phyloP scores from a whole-genome alignment of 2,797 vertebrate genomes.

The Anas georgica region DNA sequence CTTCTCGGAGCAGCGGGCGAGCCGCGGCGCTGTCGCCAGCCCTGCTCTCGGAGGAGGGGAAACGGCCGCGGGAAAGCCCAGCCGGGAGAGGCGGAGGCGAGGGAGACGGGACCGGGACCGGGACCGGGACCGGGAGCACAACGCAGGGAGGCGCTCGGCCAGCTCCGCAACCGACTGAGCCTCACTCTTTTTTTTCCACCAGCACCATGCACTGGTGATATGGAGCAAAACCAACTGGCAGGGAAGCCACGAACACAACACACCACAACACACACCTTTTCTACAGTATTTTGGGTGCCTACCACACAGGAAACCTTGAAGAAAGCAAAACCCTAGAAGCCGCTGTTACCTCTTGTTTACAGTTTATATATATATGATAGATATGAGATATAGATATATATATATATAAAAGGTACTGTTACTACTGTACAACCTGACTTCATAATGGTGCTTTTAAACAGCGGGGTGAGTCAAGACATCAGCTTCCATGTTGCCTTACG shows the following conservation, averaged over 20 bases:
- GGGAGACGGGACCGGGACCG: not conserved
- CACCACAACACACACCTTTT: slow-evolving; percentile 78
- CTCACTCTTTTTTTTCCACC: slow-evolving; percentile 70
- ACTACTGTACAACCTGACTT: slow-evolving; percentile 98
- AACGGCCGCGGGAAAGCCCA: slow-evolving; percentile 22
- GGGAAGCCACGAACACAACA: slow-evolving; percentile 67
- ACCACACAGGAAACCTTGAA: slow-evolving; percentile 87
- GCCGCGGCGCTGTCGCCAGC: slow-evolving; percentile 20
- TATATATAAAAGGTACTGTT: slow-evolving; percentile 93
- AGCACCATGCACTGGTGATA: slow-evolving; percentile 78
- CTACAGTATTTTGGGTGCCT: slow-evolving; percentile 90
- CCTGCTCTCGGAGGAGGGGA: slow-evolving; percentile 34
- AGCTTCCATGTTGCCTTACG: slow-evolving; percentile 89
- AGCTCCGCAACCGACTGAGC: slow-evolving; percentile 78
- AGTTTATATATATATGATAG: slow-evolving; percentile 90
- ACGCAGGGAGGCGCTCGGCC: slow-evolving; percentile 54
- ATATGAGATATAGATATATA: slow-evolving; percentile 82
- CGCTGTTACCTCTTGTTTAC: slow-evolving; percentile 97
- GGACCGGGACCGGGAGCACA: slow-evolving; percentile 51
- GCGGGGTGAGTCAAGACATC: slow-evolving; percentile 88
- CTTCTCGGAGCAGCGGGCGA: slow-evolving; percentile 73
- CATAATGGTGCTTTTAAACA: slow-evolving; percentile 94
- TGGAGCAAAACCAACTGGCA: slow-evolving; percentile 67
- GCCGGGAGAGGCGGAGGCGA: not conserved
- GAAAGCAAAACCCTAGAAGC: slow-evolving; percentile 88